Evolutionary conservation across 2,113 vertebrate genomes (phyloP).

Genomic region (Rhinogobius similis): DNA sequence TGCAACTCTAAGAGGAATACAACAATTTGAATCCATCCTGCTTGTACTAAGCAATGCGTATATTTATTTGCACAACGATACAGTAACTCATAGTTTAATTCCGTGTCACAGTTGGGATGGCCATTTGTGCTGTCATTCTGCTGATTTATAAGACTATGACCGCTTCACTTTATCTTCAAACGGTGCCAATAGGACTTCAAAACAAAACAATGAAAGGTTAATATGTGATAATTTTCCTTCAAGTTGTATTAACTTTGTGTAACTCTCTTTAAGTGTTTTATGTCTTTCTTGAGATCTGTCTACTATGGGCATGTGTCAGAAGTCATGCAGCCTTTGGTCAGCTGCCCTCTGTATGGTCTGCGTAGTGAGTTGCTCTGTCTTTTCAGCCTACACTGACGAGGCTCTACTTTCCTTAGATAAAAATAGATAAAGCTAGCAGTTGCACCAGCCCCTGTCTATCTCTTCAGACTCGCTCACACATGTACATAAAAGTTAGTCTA

Average conservation of each 20-base stretch:
- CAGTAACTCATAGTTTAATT: neutral
- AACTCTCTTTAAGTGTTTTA: neutral
- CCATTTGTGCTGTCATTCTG: neutral
- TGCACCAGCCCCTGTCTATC: conserved; percentile 75
- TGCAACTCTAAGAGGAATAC: no score
- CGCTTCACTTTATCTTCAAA: neutral
- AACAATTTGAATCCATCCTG: neutral
- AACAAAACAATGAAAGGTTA: neutral
- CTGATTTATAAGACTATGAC: neutral
- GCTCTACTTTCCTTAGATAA: conserved; percentile 78
- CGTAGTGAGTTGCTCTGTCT: conserved; percentile 58
- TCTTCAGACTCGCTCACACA: conserved; percentile 33
- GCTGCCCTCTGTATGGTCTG: conserved; percentile 58
- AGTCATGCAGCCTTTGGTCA: conserved; percentile 50
- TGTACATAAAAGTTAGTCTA: conserved; percentile 16
- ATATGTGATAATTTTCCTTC: neutral
- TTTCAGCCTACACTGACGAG: conserved; percentile 59
- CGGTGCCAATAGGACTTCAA: neutral
- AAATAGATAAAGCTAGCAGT: conserved; percentile 82
- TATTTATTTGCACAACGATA: neutral
- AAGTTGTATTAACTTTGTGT: conserved; percentile 1
- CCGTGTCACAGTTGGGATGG: neutral
- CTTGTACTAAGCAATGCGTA: neutral
- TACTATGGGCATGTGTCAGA: conserved; percentile 9
- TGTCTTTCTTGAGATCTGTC: neutral